Conservation (phyloP, 2,113 vertebrate genomes). For the Cyprichromis sp. region DNA sequence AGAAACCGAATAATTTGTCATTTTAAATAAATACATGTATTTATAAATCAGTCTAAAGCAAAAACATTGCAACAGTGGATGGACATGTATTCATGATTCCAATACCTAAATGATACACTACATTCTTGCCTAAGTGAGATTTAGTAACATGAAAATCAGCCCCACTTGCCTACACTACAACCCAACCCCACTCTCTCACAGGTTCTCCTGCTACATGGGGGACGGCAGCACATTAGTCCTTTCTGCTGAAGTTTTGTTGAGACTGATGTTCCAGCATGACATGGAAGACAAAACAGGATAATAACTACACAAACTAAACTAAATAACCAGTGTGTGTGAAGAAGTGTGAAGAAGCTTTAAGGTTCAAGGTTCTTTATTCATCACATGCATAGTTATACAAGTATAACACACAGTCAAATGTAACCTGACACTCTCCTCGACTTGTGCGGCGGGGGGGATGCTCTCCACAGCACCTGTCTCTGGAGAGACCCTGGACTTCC, state of each 20-base stretch:
- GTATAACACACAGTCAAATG: no score
- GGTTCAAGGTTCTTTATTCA: no score
- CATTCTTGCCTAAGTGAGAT: neutral
- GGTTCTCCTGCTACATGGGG: neutral
- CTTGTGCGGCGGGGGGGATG: no score
- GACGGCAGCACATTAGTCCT: neutral
- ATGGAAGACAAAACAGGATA: neutral
- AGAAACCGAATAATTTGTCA: neutral
- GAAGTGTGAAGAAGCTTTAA: neutral
- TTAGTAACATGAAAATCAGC: neutral
- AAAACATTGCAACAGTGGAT: neutral
- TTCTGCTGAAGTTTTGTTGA: neutral
- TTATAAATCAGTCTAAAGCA: neutral
- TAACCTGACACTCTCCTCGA: no score
- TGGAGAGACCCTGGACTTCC: no score
- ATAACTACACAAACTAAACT: neutral
- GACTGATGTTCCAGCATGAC: neutral
- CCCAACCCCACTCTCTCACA: neutral
- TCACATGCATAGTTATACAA: no score
- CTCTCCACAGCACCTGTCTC: no score
- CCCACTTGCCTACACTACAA: neutral
- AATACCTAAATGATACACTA: neutral
- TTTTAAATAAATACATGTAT: neutral
- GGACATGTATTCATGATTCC: neutral
- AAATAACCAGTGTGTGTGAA: neutral